phyloP scores from a whole-genome alignment of 2,113 vertebrate species.

The Reinhardtius hippoglossoides region DNA sequence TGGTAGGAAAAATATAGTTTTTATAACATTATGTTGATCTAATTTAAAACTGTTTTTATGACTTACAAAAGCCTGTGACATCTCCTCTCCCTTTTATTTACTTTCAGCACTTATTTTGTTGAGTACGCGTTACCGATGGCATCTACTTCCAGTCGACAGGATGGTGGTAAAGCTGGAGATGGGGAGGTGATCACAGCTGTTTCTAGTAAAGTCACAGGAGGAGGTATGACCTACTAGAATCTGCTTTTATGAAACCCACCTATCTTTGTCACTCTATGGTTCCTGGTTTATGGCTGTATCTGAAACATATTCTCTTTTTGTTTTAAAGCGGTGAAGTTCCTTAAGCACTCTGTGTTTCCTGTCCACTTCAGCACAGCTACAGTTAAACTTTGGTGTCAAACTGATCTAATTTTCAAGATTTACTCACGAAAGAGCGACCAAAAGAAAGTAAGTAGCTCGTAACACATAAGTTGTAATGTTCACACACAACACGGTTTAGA shows the following conservation, averaged over 20 bases:
- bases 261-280: neutral
- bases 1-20: constrained; percentile 78
- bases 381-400: constrained; percentile 88
- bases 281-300: constrained; percentile 7
- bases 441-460: constrained; percentile 86
- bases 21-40: neutral
- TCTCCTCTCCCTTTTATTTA: constrained; percentile 3
- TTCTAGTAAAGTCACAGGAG: constrained; percentile 87
- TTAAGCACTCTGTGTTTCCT: constrained; percentile 88
- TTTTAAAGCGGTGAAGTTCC: constrained; percentile 89
- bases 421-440: constrained; percentile 86
- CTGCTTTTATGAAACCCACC: neutral
- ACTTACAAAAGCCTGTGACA: neutral
- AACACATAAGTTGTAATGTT: neutral
- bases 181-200: constrained; percentile 84
- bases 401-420: constrained; percentile 88
- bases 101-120: constrained; percentile 90
- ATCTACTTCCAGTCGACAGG: constrained; percentile 76
- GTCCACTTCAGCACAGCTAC: constrained; percentile 80
- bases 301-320: constrained; percentile 40
- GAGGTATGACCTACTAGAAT: constrained; percentile 77
- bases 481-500: neutral
- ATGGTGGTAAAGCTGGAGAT: constrained; percentile 64
- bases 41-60: neutral
- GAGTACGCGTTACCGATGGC: constrained; percentile 89